These are phyloP conservation scores for Pemphredon lugubris DNA, from an alignment of 2,888 invertebrate species.

Conservation along the genomic window DNA sequence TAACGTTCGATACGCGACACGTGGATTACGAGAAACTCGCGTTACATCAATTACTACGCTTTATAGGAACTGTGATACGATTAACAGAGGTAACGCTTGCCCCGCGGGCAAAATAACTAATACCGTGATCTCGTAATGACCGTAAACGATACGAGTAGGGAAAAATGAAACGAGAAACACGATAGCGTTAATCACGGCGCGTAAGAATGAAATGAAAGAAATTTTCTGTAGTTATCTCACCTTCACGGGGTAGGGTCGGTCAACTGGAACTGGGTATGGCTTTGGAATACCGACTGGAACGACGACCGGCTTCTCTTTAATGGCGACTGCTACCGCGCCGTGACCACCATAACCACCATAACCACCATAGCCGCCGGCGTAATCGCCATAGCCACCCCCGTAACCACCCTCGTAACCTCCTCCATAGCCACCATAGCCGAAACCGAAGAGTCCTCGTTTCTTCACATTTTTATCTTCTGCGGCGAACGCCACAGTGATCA, in stretches of 20 bases:
- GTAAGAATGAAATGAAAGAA: too few relatives aligned
- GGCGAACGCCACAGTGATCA: slow-evolving; percentile 80
- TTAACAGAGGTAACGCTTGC: too few relatives aligned
- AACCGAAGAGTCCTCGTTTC: slow-evolving; percentile 71
- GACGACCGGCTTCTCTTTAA: slow-evolving; percentile 79
- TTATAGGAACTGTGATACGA: too few relatives aligned
- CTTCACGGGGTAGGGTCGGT: slow-evolving; percentile 82
- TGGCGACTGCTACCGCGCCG: slow-evolving; percentile 64
- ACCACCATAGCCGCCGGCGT: slow-evolving; percentile 62
- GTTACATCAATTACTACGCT: too few relatives aligned
- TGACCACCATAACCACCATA: slow-evolving; percentile 53
- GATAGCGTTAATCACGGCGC: too few relatives aligned
- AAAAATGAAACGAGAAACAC: too few relatives aligned
- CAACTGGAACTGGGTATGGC: slow-evolving; percentile 81
- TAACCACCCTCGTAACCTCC: slow-evolving; percentile 57
- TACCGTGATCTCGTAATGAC: too few relatives aligned
- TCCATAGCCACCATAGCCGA: slow-evolving; percentile 53
- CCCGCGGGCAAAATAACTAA: too few relatives aligned
- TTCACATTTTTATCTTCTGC: slow-evolving; percentile 72
- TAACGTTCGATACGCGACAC: too few relatives aligned
- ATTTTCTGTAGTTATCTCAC: too few relatives aligned
- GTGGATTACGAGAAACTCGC: too few relatives aligned
- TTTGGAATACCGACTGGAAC: slow-evolving; percentile 81
- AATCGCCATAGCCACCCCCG: slow-evolving; percentile 55
- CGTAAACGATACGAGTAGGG: too few relatives aligned